Conservation (phyloP, 2,797 vertebrate genomes). For the Falco rusticolus region DNA sequence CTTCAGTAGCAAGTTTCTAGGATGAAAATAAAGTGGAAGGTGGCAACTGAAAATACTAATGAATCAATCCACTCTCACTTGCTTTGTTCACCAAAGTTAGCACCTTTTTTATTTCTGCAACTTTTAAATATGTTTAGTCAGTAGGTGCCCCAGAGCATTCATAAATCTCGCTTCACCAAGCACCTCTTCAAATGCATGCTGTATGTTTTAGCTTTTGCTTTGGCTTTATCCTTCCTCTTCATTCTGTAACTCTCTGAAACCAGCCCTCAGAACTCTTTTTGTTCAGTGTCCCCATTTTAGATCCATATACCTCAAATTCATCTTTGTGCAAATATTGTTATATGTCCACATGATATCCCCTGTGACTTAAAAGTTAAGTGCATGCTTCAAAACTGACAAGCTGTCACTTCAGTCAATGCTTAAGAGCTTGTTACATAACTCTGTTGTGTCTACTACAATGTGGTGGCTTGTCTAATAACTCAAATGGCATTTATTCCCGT, state of each 20-base stretch:
- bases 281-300: not conserved
- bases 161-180: not conserved
- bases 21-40: not conserved
- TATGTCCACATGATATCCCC: not conserved
- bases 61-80: not conserved
- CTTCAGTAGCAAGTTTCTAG: not conserved
- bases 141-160: not conserved
- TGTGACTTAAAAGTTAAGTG: not conserved
- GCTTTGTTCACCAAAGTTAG: not conserved
- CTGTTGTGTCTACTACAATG: fast-evolving
- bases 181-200: not conserved
- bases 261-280: not conserved
- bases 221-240: not conserved
- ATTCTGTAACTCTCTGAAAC: not conserved
- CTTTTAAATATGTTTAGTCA: not conserved
- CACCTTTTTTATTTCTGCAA: not conserved
- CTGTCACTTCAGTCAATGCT: not conserved
- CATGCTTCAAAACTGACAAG: not conserved
- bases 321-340: not conserved
- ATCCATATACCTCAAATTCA: not conserved
- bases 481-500: not conserved
- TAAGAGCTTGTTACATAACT: not conserved
- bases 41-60: not conserved
- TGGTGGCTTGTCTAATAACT: not conserved
- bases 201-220: not conserved